phyloP scores from a whole-genome alignment of 1,140 invertebrate species.

The Plutomurus gul region DNA sequence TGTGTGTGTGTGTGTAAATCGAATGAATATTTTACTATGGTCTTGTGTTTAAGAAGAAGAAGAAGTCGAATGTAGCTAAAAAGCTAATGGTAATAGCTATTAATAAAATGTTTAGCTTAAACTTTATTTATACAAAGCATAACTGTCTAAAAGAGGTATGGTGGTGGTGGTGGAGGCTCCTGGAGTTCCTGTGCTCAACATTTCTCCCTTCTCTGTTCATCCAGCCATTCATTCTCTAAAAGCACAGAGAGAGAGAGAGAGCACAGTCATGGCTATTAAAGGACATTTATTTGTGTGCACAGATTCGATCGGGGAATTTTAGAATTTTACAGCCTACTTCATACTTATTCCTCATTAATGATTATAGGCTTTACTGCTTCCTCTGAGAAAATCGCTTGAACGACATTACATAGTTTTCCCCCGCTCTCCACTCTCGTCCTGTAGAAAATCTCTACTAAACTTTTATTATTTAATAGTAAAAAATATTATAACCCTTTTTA shows the following conservation, averaged over 20 bases:
- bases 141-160: background rate
- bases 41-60: too few relatives aligned
- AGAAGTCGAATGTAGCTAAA: too few relatives aligned
- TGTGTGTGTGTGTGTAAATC: too few relatives aligned
- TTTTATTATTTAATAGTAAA: too few relatives aligned
- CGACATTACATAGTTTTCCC: too few relatives aligned
- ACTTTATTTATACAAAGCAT: background rate
- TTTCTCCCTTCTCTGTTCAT: background rate
- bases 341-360: background rate
- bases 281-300: conserved; percentile 3
- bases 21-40: too few relatives aligned
- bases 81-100: background rate
- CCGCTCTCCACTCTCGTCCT: too few relatives aligned
- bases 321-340: conserved; percentile 6
- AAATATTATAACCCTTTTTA: too few relatives aligned
- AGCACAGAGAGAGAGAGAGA: too few relatives aligned
- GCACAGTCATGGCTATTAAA: conserved; percentile 20
- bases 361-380: too few relatives aligned
- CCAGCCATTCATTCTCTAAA: background rate
- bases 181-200: background rate
- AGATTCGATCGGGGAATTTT: background rate
- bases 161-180: background rate
- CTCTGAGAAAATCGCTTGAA: too few relatives aligned
- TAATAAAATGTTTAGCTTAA: conserved; percentile 29
- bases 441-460: too few relatives aligned